These are phyloP conservation scores for Drosophila mercatorum DNA, from an alignment of 2,888 invertebrate species.

Conservation along the genomic window DNA sequence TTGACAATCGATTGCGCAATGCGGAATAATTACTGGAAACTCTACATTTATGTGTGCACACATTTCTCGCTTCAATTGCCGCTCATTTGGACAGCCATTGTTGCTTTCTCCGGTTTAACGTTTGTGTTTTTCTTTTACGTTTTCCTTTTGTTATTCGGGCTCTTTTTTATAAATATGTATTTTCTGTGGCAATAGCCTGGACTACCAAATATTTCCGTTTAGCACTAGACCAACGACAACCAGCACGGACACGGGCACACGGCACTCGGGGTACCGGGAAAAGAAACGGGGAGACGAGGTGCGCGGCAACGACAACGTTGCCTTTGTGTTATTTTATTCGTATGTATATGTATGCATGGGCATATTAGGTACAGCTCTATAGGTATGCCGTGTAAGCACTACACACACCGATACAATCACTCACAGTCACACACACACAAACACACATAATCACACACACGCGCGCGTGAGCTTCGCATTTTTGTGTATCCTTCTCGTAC, in stretches of 20 bases:
- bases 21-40: conserved; percentile 67
- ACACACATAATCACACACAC: conserved; percentile 3
- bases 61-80: conserved; percentile 55
- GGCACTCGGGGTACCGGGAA: background rate
- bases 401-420: conserved; percentile 33
- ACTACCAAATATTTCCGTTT: conserved; percentile 78
- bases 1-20: conserved; percentile 74
- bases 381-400: conserved; percentile 67
- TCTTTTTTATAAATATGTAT: conserved; percentile 27
- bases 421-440: conserved; percentile 23
- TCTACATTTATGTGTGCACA: conserved; percentile 55
- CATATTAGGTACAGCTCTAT: conserved; percentile 75
- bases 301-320: conserved; percentile 29
- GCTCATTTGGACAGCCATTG: conserved; percentile 52
- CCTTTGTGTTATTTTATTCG: conserved; percentile 65
- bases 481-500: conserved; percentile 73
- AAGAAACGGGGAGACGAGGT: conserved; percentile 16
- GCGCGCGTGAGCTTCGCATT: conserved; percentile 60
- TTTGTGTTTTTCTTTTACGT: conserved; percentile 14
- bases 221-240: conserved; percentile 57
- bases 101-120: conserved; percentile 32
- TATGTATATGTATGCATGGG: conserved; percentile 62
- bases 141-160: conserved; percentile 11
- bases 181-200: conserved; percentile 61
- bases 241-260: conserved; percentile 20